phyloP scores from a whole-genome alignment of 2,888 invertebrate species.

The Dexiosoma caninum region DNA sequence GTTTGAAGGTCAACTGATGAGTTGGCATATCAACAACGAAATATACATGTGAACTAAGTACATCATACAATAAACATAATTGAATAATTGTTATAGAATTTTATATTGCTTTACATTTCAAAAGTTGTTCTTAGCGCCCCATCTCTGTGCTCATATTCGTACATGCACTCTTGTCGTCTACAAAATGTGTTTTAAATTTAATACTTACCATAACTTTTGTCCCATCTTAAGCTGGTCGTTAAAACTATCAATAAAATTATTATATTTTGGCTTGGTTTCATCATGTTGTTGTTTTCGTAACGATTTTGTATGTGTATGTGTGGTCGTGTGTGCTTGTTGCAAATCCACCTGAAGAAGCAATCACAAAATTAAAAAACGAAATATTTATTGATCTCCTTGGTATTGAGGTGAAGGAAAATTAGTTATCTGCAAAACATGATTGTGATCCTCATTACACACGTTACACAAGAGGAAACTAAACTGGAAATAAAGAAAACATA shows the following conservation, averaged over 20 bases:
- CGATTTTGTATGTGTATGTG: not conserved
- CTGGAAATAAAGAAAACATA: slow-evolving; percentile 23
- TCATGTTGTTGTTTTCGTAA: slow-evolving; percentile 37
- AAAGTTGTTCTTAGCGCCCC: too few species aligned
- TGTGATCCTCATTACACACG: slow-evolving; percentile 11
- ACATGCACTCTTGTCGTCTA: too few species aligned
- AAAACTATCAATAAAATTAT: slow-evolving; percentile 64
- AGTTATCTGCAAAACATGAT: slow-evolving; percentile 42
- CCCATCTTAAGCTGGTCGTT: slow-evolving; percentile 66
- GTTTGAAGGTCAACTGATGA: too few species aligned
- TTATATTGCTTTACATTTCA: too few species aligned
- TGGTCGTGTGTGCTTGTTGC: not conserved
- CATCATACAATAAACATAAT: too few species aligned
- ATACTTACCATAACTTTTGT: slow-evolving; percentile 69
- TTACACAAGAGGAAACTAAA: slow-evolving; percentile 4
- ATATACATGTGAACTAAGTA: too few species aligned
- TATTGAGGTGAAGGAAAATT: slow-evolving; percentile 8
- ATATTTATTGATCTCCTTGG: slow-evolving; percentile 27
- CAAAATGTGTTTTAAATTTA: not conserved
- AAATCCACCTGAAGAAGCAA: not conserved
- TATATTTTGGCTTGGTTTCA: slow-evolving; percentile 44
- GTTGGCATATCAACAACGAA: too few species aligned
- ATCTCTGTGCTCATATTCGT: slow-evolving; percentile 13
- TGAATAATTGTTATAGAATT: too few species aligned
- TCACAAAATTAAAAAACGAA: slow-evolving; percentile 6